Conservation (phyloP, 2,888 invertebrate genomes). For the Cenopis cana region DNA sequence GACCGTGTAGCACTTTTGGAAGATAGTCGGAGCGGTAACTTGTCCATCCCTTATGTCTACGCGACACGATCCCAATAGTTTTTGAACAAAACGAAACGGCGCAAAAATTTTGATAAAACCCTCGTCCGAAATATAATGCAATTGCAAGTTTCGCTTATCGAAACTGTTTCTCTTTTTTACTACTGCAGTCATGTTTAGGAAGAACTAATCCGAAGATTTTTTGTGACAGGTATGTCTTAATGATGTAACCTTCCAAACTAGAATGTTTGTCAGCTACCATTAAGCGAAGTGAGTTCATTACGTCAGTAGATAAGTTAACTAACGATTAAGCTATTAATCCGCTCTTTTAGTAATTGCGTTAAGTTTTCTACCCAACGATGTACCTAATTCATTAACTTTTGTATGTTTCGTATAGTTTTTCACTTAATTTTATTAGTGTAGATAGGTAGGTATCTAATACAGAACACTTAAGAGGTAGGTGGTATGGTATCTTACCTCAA, state of each 20-base stretch:
- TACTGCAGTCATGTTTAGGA: background rate
- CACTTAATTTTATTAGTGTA: no score
- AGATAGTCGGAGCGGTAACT: conserved; percentile 5
- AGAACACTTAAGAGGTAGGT: no score
- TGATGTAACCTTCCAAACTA: background rate
- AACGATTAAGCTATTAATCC: background rate
- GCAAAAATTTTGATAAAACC: conserved; percentile 23
- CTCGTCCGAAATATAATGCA: background rate
- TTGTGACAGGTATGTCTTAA: background rate
- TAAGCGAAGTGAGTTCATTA: background rate
- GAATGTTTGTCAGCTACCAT: background rate
- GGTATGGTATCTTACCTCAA: no score
- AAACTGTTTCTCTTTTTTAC: conserved; percentile 11
- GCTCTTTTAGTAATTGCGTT: conserved; percentile 5
- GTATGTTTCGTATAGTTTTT: no score
- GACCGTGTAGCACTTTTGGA: conserved; percentile 32
- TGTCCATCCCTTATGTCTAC: conserved; percentile 12
- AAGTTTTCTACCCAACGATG: no score
- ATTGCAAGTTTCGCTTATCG: background rate
- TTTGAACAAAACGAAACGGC: conserved; percentile 23
- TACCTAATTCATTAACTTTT: no score
- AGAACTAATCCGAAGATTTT: no score
- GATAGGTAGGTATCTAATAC: no score
- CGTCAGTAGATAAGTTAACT: no score
- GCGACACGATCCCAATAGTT: conserved; percentile 25